These are phyloP conservation scores for Nephrotoma flavescens DNA, from an alignment of 2,888 invertebrate species.

Conservation along the genomic window DNA sequence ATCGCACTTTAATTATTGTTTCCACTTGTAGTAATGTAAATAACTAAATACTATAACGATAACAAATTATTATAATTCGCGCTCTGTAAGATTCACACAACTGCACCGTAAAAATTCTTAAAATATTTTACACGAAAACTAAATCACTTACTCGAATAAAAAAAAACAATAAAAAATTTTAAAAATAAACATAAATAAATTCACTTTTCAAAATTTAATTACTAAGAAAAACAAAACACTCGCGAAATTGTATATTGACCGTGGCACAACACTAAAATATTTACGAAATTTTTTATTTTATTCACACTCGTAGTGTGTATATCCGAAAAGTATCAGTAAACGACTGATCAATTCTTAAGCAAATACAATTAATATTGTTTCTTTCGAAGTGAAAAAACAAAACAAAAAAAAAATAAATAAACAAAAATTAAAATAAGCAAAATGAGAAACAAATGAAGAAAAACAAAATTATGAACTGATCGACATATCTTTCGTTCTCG, in stretches of 20 bases:
- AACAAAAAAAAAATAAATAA: background rate
- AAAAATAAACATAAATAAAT: background rate
- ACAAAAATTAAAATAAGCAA: background rate
- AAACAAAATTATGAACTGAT: background rate
- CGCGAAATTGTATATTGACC: background rate
- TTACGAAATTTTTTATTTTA: background rate
- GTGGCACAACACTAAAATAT: background rate
- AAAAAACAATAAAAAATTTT: background rate
- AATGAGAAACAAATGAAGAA: background rate
- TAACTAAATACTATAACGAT: background rate
- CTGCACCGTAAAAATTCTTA: background rate
- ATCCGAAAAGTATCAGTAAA: background rate
- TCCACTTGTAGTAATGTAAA: too few relatives aligned
- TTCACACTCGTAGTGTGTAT: background rate
- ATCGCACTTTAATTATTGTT: background rate
- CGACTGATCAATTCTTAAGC: background rate
- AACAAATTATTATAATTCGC: background rate
- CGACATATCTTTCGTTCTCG: background rate
- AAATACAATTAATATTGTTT: background rate
- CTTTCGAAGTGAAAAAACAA: background rate
- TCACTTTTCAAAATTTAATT: background rate
- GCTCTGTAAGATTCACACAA: background rate
- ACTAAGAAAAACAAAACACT: background rate
- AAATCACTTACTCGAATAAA: background rate
- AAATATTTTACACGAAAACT: background rate